Percentiles rank a stretch among this genome's conserved stretches.
phyloP scores from a whole-genome alignment of 2,113 vertebrate genomes.

The Gorsachius goisagi region DNA sequence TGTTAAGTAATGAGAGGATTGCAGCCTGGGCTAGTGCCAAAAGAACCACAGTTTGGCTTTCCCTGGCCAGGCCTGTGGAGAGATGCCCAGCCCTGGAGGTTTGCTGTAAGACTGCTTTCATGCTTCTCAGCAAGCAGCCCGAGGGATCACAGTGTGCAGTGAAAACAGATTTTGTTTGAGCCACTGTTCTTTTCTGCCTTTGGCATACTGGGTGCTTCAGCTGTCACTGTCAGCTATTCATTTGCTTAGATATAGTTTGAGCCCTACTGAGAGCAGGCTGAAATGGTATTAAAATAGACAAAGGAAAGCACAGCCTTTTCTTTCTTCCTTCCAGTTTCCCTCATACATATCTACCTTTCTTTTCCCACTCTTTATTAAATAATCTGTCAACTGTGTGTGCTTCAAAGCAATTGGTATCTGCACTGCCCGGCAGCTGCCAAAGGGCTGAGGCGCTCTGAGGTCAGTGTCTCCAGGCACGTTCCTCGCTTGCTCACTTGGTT shows the following conservation, averaged over 20 bases:
- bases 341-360: not conserved
- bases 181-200: not conserved
- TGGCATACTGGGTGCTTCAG: not conserved
- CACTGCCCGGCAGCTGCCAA: not conserved
- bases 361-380: not conserved
- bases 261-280: not conserved
- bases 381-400: not conserved
- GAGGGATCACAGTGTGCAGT: not conserved
- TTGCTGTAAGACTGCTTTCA: not conserved
- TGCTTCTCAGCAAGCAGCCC: not conserved
- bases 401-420: not conserved
- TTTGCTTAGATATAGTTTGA: not conserved
- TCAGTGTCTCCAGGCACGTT: rapidly evolving
- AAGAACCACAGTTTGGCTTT: not conserved
- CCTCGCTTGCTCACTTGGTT: not conserved
- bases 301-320: not conserved
- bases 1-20: not conserved
- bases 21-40: not conserved
- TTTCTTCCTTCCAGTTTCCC: not conserved
- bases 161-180: conserved; percentile 3
- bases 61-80: not conserved
- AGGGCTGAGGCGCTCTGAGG: not conserved
- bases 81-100: not conserved
- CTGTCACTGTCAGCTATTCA: conserved; percentile 17
- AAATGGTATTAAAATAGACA: not conserved